Evolutionary conservation across 1,140 invertebrate species (phyloP).

Genomic region (Olivierus martensii): DNA sequence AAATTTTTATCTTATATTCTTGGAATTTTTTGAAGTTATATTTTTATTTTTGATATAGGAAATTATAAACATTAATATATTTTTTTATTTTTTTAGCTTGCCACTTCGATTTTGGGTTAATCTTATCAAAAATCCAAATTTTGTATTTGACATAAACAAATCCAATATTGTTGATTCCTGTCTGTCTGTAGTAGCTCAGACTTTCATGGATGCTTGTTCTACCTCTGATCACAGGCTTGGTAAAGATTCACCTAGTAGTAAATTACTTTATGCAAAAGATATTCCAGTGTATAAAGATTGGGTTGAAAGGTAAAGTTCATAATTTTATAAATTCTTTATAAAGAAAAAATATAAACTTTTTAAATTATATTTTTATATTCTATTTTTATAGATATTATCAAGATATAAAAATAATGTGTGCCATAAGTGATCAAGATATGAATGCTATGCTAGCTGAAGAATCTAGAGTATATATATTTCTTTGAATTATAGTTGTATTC

Average conservation of each 20-base stretch:
- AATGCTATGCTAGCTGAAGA: conserved; percentile 97
- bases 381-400: conserved; percentile 34
- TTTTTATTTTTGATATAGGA: too few relatives aligned
- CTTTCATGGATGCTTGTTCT: conserved; percentile 99
- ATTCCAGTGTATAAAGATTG: conserved; percentile 98
- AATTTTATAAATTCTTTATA: neutral
- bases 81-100: conserved; percentile 29
- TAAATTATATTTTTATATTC: too few relatives aligned
- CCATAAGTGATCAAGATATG: conserved; percentile 99
- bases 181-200: conserved; percentile 96
- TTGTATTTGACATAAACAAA: conserved; percentile 99
- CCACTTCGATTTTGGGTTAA: conserved; percentile 94
- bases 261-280: conserved; percentile 97
- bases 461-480: conserved; percentile 58
- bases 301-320: conserved; percentile 80
- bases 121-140: conserved; percentile 99
- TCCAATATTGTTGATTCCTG: conserved; percentile 99
- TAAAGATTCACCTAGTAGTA: conserved; percentile 98
- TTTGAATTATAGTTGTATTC: neutral
- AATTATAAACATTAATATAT: too few relatives aligned
- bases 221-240: conserved; percentile 96
- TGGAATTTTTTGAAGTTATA: too few relatives aligned
- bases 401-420: conserved; percentile 65
- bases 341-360: too few relatives aligned
- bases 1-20: too few relatives aligned